Conservation (phyloP, 2,113 vertebrate genomes). For the Rattus norvegicus region DNA sequence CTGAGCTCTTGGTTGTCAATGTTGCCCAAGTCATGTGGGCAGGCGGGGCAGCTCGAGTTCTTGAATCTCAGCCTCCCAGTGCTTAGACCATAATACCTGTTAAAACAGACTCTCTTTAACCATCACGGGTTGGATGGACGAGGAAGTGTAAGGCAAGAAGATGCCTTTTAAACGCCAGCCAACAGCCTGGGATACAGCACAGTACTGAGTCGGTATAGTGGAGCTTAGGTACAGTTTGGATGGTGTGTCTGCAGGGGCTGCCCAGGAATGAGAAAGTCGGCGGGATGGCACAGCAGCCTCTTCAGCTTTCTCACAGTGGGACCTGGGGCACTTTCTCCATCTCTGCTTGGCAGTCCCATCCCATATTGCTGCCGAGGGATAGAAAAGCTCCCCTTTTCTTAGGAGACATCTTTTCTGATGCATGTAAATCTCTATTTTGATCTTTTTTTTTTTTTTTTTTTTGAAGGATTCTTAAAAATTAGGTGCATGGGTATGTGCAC, state of each 20-base stretch:
- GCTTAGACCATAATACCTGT: not conserved
- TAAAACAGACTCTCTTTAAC: not conserved
- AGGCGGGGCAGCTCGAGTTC: too few relatives aligned
- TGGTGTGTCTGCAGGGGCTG: not conserved
- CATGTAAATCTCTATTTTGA: not conserved
- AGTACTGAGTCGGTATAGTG: not conserved
- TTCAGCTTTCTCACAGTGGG: not conserved
- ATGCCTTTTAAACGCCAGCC: not conserved
- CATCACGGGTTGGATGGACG: not conserved
- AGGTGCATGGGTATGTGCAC: not conserved
- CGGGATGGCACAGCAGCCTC: not conserved
- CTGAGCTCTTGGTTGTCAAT: not conserved
- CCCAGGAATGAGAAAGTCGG: not conserved
- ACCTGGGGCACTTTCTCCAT: not conserved
- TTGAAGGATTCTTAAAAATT: not conserved
- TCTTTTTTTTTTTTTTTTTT: not conserved
- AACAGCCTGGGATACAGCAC: not conserved
- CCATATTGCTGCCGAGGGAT: not conserved
- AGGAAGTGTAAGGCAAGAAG: constrained; percentile 10
- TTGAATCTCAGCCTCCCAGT: not conserved
- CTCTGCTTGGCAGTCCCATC: not conserved
- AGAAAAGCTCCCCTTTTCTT: not conserved
- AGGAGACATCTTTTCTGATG: not conserved
- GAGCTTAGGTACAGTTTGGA: not conserved
- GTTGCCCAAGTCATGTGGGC: not conserved